phyloP scores from a whole-genome alignment of 2,113 vertebrate species.

The Equus przewalskii region DNA sequence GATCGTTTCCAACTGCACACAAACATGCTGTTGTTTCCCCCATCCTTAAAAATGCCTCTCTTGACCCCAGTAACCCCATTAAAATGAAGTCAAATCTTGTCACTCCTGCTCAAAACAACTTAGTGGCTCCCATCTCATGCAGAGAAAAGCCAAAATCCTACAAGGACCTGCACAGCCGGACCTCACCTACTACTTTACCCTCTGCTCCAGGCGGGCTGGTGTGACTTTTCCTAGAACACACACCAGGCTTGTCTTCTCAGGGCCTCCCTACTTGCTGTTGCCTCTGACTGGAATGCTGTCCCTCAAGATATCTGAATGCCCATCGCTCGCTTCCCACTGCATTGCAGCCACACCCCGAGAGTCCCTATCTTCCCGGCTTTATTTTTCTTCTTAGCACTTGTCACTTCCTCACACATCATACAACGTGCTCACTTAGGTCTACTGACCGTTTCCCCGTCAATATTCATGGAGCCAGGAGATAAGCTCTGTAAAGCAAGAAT shows the following conservation, averaged over 20 bases:
- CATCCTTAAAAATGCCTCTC: neutral
- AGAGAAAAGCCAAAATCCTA: neutral
- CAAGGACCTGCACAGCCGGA: neutral
- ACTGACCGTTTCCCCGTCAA: neutral
- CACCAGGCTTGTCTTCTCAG: neutral
- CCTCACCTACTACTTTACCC: neutral
- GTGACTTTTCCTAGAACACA: neutral
- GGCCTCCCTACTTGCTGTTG: neutral
- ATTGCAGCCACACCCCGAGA: rapidly evolving
- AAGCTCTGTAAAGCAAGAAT: neutral
- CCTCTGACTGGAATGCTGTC: neutral
- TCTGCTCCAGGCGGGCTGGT: neutral
- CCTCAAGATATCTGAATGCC: neutral
- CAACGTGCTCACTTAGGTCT: neutral
- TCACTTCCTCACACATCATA: neutral
- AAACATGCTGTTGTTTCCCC: neutral
- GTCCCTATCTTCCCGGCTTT: neutral
- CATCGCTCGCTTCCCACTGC: neutral
- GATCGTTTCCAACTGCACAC: neutral
- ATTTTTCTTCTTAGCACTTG: neutral
- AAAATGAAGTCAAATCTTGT: neutral
- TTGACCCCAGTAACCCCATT: neutral
- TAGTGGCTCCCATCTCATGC: neutral
- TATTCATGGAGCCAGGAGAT: neutral
- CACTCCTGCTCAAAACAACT: neutral